Conservation (phyloP, 2,113 vertebrate species). For the Tauraco erythrolophus region DNA sequence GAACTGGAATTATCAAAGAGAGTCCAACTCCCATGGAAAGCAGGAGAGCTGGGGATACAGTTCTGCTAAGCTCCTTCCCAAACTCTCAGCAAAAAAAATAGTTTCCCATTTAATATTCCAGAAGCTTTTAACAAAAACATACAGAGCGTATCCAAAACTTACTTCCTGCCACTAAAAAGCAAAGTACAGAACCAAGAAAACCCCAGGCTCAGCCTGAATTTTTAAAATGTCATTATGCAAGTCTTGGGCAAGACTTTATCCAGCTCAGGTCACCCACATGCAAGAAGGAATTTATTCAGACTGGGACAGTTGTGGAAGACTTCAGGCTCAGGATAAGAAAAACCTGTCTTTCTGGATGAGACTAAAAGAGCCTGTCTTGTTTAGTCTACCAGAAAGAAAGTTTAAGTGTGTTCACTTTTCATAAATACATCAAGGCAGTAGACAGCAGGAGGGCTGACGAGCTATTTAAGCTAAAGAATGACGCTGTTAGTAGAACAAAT, state of each 20-base stretch:
- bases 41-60: not conserved
- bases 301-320: not conserved
- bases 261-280: not conserved
- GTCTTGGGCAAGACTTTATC: not conserved
- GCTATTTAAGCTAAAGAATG: not conserved
- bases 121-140: not conserved
- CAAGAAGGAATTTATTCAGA: not conserved
- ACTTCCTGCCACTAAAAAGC: not conserved
- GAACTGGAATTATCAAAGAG: not conserved
- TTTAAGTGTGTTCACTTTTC: not conserved
- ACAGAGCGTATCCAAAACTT: not conserved
- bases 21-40: not conserved
- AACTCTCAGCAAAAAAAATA: not conserved
- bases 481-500: not conserved
- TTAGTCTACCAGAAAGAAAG: not conserved
- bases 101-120: not conserved
- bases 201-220: not conserved
- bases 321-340: not conserved
- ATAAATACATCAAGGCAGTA: not conserved
- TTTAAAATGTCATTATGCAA: conserved; percentile 16
- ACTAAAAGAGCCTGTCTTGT: not conserved
- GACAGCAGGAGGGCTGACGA: not conserved
- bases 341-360: not conserved
- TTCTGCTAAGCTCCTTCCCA: not conserved
- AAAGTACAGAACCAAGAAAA: not conserved